Percentiles rank a stretch among this genome's conserved stretches.
Evolutionary conservation across 2,113 vertebrate genomes (phyloP).

Genomic region (Potamarius usumacintae): DNA sequence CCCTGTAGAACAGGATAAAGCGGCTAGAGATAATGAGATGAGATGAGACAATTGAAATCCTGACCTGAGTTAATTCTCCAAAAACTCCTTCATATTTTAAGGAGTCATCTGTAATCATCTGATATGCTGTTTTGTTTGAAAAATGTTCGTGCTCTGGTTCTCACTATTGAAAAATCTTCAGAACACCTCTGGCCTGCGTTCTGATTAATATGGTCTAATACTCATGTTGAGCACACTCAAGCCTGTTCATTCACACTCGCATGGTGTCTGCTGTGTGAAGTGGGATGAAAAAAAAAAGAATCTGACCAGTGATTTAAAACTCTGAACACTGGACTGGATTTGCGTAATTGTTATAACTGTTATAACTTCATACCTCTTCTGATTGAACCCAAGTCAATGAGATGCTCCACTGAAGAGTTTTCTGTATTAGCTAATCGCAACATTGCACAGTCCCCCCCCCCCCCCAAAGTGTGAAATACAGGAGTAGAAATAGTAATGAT

Average conservation of each 20-base stretch:
- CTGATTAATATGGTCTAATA: constrained; percentile 9
- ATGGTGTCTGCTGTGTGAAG: constrained; percentile 29
- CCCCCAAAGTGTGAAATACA: not conserved
- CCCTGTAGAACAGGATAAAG: too few relatives aligned
- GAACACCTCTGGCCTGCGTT: not conserved
- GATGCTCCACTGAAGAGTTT: constrained; percentile 58
- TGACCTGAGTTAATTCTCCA: not conserved
- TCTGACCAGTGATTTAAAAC: constrained; percentile 42
- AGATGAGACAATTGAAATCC: constrained; percentile 35
- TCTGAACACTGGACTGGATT: constrained; percentile 59
- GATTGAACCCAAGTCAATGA: constrained; percentile 57
- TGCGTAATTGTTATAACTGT: constrained; percentile 65
- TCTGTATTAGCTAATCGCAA: constrained; percentile 47
- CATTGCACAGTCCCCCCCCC: too few relatives aligned
- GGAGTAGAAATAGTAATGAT: not conserved
- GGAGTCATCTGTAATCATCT: not conserved
- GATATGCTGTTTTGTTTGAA: constrained; percentile 1
- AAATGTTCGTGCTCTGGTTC: not conserved
- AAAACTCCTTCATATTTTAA: not conserved
- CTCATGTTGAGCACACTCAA: constrained; percentile 9
- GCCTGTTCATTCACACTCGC: constrained; percentile 15
- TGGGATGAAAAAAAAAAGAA: not conserved
- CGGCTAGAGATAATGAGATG: too few relatives aligned
- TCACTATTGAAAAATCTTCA: not conserved
- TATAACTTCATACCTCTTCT: constrained; percentile 60